phyloP scores from a whole-genome alignment of 23 tunicate species.

The Ciona savignyi region DNA sequence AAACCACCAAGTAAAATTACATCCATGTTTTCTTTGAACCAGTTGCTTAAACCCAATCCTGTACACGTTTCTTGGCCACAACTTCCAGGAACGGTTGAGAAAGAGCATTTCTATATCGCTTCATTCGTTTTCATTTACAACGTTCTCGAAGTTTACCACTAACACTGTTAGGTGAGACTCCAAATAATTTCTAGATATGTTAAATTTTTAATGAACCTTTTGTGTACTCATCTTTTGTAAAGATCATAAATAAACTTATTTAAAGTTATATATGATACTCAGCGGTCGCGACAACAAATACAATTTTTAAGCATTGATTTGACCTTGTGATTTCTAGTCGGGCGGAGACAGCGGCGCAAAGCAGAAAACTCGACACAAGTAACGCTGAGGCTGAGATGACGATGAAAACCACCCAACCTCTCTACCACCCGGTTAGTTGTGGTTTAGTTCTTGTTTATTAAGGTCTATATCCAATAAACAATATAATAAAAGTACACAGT shows the following conservation, averaged over 20 bases:
- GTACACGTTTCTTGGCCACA: slow-evolving; percentile 91
- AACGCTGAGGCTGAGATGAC: slow-evolving; percentile 10
- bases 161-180: slow-evolving; percentile 53
- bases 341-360: slow-evolving; percentile 28
- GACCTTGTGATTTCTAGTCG: slow-evolving; percentile 46
- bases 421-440: slow-evolving; percentile 7
- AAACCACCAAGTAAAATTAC: no score
- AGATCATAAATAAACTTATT: no score
- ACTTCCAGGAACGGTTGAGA: slow-evolving; percentile 71
- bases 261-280: no score
- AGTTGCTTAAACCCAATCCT: slow-evolving; percentile 90
- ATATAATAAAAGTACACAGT: no score
- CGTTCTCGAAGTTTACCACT: slow-evolving; percentile 63
- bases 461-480: no score
- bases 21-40: slow-evolving; percentile 1
- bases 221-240: not conserved
- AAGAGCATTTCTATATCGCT: slow-evolving; percentile 69
- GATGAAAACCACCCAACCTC: slow-evolving; percentile 7
- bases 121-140: slow-evolving; percentile 67
- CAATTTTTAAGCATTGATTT: no score
- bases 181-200: not conserved
- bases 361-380: slow-evolving; percentile 21
- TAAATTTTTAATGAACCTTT: not conserved
- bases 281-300: no score
- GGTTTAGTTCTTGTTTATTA: no score